Conservation (phyloP, 2,113 vertebrate genomes). For the Takifugu bimaculatus region DNA sequence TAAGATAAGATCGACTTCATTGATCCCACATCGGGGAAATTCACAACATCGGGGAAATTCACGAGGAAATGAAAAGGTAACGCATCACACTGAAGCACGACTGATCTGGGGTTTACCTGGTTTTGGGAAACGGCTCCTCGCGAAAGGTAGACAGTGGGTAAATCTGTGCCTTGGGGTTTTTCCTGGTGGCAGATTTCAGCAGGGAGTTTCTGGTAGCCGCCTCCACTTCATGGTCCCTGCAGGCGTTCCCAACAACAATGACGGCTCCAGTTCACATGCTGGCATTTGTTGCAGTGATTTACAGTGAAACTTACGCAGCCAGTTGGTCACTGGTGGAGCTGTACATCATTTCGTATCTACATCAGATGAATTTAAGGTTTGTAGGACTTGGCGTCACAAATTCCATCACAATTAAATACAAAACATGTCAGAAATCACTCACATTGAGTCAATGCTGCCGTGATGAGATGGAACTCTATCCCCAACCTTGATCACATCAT, state of each 20-base stretch:
- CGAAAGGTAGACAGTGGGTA: not conserved
- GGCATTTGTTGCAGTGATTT: not conserved
- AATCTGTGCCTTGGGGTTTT: constrained; percentile 22
- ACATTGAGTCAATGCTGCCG: constrained; percentile 35
- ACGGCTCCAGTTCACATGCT: not conserved
- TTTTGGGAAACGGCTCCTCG: constrained; percentile 10
- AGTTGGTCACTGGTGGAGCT: not conserved
- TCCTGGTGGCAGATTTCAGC: constrained; percentile 17
- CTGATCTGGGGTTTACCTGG: constrained; percentile 35
- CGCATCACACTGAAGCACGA: constrained; percentile 3
- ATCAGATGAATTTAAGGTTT: not conserved
- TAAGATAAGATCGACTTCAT: too few species aligned
- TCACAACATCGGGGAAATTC: too few species aligned
- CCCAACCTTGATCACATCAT: not conserved
- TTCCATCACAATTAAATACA: not conserved
- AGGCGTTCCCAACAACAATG: not conserved
- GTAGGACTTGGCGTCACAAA: not conserved
- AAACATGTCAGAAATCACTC: constrained; percentile 34
- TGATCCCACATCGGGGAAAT: too few species aligned
- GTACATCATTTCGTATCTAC: constrained; percentile 46
- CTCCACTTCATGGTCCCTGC: constrained; percentile 29
- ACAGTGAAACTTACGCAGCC: constrained; percentile 28
- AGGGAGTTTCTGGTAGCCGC: not conserved
- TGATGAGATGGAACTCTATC: rapidly evolving
- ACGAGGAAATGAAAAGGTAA: constrained; percentile 12